Conservation (phyloP, 2,113 vertebrate species). For the Cynopterus brachyotis region DNA sequence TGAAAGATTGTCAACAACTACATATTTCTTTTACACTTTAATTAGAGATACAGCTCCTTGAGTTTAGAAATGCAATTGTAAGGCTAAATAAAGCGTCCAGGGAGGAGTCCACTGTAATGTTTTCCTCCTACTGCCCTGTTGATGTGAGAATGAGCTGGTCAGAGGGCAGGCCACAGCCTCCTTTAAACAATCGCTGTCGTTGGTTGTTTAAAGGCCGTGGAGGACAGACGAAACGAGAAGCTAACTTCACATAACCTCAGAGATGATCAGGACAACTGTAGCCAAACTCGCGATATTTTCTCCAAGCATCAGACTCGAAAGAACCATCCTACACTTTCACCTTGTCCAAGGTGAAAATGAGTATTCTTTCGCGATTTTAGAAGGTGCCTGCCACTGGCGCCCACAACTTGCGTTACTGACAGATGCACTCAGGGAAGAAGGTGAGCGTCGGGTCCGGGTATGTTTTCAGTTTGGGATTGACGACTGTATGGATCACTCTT, state of each 20-base stretch:
- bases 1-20: neutral
- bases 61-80: neutral
- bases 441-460: neutral
- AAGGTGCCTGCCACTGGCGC: neutral
- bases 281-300: neutral
- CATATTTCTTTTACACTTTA: neutral
- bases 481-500: neutral
- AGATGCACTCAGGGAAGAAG: neutral
- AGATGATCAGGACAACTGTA: neutral
- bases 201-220: neutral
- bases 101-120: neutral
- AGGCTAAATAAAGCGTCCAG: neutral
- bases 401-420: neutral
- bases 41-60: neutral
- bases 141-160: neutral
- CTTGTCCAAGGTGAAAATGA: neutral
- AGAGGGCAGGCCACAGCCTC: neutral
- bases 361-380: neutral
- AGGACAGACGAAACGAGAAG: neutral
- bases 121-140: neutral
- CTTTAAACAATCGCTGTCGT: neutral
- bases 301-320: neutral
- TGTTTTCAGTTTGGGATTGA: conserved; percentile 43
- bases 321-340: neutral
- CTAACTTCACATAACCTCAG: neutral